Percentiles rank a stretch among this genome's conserved stretches.
These are phyloP conservation scores for Heterotilapia buettikoferi DNA, from an alignment of 2,113 vertebrate species.

Conservation along the genomic window DNA sequence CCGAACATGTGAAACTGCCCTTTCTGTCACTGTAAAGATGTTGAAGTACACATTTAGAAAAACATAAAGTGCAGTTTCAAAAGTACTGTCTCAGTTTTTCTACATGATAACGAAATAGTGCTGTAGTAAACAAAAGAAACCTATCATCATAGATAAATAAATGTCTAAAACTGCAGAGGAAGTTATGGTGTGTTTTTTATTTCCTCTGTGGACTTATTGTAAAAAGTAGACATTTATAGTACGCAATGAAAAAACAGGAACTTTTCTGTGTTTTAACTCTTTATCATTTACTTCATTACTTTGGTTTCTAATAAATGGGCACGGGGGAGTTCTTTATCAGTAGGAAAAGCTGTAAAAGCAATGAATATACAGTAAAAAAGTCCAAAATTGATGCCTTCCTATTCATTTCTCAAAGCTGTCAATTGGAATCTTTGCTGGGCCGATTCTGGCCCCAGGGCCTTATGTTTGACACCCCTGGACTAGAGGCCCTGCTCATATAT, in stretches of 20 bases:
- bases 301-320: neutral
- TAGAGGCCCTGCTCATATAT: neutral
- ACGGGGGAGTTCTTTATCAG: neutral
- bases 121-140: neutral
- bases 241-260: neutral
- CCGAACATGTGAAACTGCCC: neutral
- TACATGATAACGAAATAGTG: neutral
- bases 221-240: neutral
- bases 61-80: neutral
- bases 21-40: neutral
- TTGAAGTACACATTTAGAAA: neutral
- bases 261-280: neutral
- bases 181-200: neutral
- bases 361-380: neutral
- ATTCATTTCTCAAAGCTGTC: neutral
- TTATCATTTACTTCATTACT: neutral
- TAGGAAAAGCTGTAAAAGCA: neutral
- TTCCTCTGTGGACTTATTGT: neutral
- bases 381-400: neutral
- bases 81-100: neutral
- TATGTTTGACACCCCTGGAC: neutral
- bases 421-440: neutral
- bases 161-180: neutral
- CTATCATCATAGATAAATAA: neutral
- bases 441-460: neutral